Conservation (phyloP, 2,797 vertebrate species). For the Gallinago nigripennis region DNA sequence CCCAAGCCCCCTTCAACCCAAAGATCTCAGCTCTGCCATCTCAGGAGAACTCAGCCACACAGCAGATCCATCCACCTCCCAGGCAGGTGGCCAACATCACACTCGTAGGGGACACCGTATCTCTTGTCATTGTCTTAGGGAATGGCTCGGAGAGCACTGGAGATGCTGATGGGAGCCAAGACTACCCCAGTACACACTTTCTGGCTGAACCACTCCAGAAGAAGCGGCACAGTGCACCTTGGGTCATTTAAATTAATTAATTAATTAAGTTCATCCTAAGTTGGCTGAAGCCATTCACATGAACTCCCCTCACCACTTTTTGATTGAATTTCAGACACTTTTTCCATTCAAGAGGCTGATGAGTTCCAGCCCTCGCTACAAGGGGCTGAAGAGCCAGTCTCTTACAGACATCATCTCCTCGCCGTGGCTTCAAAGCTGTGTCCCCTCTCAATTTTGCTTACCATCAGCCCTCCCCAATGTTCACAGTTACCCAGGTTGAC, state of each 20-base stretch:
- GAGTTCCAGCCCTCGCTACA: not conserved
- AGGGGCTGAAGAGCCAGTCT: not conserved
- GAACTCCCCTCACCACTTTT: accelerated
- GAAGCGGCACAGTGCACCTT: accelerated
- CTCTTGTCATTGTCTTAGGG: not conserved
- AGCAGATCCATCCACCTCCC: accelerated
- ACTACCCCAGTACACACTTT: not conserved
- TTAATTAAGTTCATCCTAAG: not conserved
- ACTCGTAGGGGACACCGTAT: not conserved
- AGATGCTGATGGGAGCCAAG: not conserved
- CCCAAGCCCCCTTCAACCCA: not conserved
- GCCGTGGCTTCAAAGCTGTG: accelerated
- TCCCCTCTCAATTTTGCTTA: not conserved
- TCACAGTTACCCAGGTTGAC: accelerated
- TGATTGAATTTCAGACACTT: not conserved
- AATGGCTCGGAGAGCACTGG: not conserved
- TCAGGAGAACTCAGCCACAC: not conserved
- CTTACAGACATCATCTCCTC: not conserved
- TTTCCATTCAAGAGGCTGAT: accelerated
- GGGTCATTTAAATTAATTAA: not conserved
- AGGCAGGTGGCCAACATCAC: not conserved
- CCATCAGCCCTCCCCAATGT: not conserved
- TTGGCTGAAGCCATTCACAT: accelerated
- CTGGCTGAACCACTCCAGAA: not conserved
- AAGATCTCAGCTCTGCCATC: not conserved